phyloP scores from a whole-genome alignment of 2,888 invertebrate species.

The Isotomurus palustris region DNA sequence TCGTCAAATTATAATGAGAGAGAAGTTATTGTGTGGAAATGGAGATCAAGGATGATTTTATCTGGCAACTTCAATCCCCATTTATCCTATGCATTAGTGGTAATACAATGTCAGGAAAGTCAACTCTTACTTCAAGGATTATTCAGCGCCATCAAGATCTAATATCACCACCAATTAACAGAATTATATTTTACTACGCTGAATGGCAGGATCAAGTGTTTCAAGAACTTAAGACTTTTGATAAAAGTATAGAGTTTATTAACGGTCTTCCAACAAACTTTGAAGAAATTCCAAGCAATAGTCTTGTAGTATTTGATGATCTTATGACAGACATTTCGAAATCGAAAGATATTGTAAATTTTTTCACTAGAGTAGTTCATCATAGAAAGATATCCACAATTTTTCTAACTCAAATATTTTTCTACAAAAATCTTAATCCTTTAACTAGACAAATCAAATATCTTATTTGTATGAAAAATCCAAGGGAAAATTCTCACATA shows the following conservation, averaged over 20 bases:
- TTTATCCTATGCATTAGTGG: not conserved
- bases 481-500: constrained; percentile 18
- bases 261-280: constrained; percentile 16
- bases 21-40: too few species aligned
- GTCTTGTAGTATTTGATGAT: constrained; percentile 21
- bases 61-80: not conserved
- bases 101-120: constrained; percentile 12
- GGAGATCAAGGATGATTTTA: too few species aligned
- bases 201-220: constrained; percentile 19
- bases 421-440: constrained; percentile 14
- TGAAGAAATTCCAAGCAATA: not conserved
- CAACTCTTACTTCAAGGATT: constrained; percentile 4
- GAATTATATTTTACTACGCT: constrained; percentile 17
- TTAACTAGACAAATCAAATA: constrained; percentile 22
- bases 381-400: constrained; percentile 14
- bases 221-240: constrained; percentile 5
- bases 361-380: constrained; percentile 11
- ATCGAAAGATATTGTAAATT: constrained; percentile 8
- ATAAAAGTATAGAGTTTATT: constrained; percentile 19
- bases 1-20: too few species aligned
- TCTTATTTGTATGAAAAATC: constrained; percentile 30
- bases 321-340: constrained; percentile 14
- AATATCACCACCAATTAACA: constrained; percentile 10
- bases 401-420: constrained; percentile 28
- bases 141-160: constrained; percentile 15